phyloP scores from a whole-genome alignment of 2,888 invertebrate species.

The Netelia inedita region DNA sequence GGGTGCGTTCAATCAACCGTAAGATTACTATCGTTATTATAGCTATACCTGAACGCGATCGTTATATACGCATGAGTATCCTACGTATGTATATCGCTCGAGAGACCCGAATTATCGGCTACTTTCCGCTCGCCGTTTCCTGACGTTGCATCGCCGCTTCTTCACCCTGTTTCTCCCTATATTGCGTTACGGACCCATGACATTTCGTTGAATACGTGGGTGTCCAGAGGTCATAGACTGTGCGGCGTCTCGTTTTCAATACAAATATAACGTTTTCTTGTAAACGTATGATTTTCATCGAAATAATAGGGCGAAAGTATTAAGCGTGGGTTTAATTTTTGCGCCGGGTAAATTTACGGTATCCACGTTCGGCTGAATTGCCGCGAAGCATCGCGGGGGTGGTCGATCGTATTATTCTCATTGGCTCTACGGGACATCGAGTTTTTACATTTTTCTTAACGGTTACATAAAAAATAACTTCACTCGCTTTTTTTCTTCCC shows the following conservation, averaged over 20 bases:
- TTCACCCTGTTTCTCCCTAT: slow-evolving; percentile 6
- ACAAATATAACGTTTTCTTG: slow-evolving; percentile 37
- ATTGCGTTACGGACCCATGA: slow-evolving; percentile 29
- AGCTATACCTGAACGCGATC: too few species aligned
- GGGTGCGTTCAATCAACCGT: slow-evolving; percentile 10
- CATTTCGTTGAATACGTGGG: slow-evolving; percentile 63
- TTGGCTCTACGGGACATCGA: too few species aligned
- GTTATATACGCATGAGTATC: not conserved
- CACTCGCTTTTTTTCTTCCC: too few species aligned
- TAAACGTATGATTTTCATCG: not conserved
- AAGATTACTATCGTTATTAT: not conserved
- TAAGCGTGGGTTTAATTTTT: slow-evolving; percentile 3
- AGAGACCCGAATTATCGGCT: slow-evolving; percentile 14
- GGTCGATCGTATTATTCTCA: too few species aligned
- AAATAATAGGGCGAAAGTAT: not conserved
- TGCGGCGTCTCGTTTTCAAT: slow-evolving; percentile 48
- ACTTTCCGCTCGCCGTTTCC: slow-evolving; percentile 34
- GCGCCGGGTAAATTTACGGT: not conserved
- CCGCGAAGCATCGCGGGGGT: too few species aligned
- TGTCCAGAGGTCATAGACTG: slow-evolving; percentile 50
- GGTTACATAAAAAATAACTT: too few species aligned
- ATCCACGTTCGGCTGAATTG: too few species aligned
- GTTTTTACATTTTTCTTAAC: too few species aligned
- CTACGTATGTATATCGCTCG: not conserved
- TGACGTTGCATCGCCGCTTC: slow-evolving; percentile 13